Evolutionary conservation across 2,113 vertebrate species (phyloP).

Genomic region (Cyprinodon variegatus): DNA sequence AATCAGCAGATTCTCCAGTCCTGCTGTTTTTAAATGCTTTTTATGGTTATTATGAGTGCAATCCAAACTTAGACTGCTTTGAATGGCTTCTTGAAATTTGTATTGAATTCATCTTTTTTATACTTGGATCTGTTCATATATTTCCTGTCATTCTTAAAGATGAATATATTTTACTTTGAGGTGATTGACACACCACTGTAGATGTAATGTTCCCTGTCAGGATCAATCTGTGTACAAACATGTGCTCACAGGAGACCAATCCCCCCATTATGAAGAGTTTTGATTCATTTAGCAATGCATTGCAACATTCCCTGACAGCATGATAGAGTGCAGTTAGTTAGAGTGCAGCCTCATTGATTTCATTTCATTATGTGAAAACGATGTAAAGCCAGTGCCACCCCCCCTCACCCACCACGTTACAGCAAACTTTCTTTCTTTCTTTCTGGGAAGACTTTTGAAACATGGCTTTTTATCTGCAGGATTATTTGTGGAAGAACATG

Average conservation of each 20-base stretch:
- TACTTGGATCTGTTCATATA: neutral
- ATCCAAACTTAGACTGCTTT: too few species aligned
- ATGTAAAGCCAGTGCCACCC: slow-evolving; percentile 16
- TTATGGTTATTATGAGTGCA: neutral
- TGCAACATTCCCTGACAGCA: slow-evolving; percentile 22
- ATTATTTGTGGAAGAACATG: slow-evolving; percentile 10
- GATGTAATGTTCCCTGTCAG: slow-evolving; percentile 12
- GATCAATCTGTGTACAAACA: slow-evolving; percentile 56
- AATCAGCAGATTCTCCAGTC: slow-evolving; percentile 17
- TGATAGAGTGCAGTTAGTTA: slow-evolving; percentile 50
- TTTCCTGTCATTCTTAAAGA: neutral
- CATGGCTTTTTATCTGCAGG: neutral
- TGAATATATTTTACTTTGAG: neutral
- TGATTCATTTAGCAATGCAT: slow-evolving; percentile 59
- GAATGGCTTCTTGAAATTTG: neutral
- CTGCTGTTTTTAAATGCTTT: slow-evolving; percentile 21
- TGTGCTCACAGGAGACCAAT: slow-evolving; percentile 46
- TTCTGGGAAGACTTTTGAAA: slow-evolving; percentile 26
- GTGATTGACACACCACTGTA: neutral
- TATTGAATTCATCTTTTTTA: neutral
- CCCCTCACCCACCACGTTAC: slow-evolving; percentile 60
- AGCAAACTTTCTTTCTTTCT: slow-evolving; percentile 37
- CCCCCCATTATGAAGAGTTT: slow-evolving; percentile 61
- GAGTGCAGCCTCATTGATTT: slow-evolving; percentile 56
- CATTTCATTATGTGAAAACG: slow-evolving; percentile 48